Conservation (phyloP, 2,113 vertebrate species). For the Carassius carassius region DNA sequence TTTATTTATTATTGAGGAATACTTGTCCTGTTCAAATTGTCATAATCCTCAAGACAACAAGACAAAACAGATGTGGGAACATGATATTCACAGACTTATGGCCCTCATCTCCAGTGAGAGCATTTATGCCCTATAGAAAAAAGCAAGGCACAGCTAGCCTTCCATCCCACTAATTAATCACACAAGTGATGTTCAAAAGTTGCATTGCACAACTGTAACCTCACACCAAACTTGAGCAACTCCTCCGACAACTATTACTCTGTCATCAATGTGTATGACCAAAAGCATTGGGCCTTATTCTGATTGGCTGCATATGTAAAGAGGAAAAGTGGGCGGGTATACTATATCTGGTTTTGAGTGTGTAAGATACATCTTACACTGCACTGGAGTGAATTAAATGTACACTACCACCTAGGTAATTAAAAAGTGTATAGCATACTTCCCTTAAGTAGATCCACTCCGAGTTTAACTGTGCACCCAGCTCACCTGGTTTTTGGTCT, state of each 20-base stretch:
- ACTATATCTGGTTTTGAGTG: neutral
- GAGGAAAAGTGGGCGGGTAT: neutral
- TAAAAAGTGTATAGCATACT: no score
- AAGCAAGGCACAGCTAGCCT: conserved; percentile 17
- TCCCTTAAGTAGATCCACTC: no score
- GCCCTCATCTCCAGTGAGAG: neutral
- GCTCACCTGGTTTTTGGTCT: conserved; percentile 94
- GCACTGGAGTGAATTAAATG: neutral
- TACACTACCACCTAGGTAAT: neutral
- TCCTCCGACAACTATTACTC: neutral
- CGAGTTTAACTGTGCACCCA: neutral
- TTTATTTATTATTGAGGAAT: neutral
- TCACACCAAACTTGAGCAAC: neutral
- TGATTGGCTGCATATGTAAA: neutral
- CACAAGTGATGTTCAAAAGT: neutral
- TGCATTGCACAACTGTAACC: conserved; percentile 9
- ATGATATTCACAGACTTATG: neutral
- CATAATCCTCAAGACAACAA: neutral
- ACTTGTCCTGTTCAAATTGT: neutral
- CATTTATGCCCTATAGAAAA: neutral
- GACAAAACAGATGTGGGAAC: neutral
- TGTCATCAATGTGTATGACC: neutral
- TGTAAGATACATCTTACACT: neutral
- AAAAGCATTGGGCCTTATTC: neutral
- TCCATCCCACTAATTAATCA: neutral